Base-by-base conservation (phyloP, 2,888 invertebrate genomes). In the Sclerodermus sp. region DNA sequence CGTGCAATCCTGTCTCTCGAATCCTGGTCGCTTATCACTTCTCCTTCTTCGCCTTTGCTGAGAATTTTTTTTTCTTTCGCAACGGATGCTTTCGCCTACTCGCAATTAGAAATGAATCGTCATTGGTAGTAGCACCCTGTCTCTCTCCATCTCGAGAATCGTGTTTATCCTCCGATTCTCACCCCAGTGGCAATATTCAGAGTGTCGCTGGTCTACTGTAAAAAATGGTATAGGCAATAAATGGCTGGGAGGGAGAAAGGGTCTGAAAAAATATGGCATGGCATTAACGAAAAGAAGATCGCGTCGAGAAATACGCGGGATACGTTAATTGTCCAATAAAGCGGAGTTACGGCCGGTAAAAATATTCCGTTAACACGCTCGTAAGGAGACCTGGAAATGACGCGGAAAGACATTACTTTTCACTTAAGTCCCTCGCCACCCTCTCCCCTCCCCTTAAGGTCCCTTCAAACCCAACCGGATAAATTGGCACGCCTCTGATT, bases 271-370 rank as follows among this genome's bases (percentile, higher is more conserved):
- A 37, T 45, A 46, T 46, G 45, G 36, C 36, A 10, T 10, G 8
- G 23, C 23, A 23, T 23, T 23, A 23, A 23, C 23, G 41, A 45
- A 54, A 47, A 51, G 31, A 48, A 51, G 48, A 53, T 53, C 49
- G 44, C 49, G 40, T 30, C 56, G 53, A 49, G 55, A 52, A 49
- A 51, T 56, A 53, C 57, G 53, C 62, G 66, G 54, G 57, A 70
- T 72, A 70, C 70, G 73, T 76, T 77, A 77, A 77, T 77, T 76
- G 76, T 68, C 69, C 73, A 74, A 77, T 77, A 76, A 76, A 77
- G 65, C 58, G 63, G 68, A 76, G 71, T 77, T 76, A 76, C 65
- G 70, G 58, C 51, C 57, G 58, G 62, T 60, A 58, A 69, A 68
- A 70, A 70, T 67, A 65, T 66, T 65, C 62, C 67, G 62, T 68